Evolutionary conservation across 2,113 vertebrate genomes (phyloP).

Genomic region (Holacanthus passer): DNA sequence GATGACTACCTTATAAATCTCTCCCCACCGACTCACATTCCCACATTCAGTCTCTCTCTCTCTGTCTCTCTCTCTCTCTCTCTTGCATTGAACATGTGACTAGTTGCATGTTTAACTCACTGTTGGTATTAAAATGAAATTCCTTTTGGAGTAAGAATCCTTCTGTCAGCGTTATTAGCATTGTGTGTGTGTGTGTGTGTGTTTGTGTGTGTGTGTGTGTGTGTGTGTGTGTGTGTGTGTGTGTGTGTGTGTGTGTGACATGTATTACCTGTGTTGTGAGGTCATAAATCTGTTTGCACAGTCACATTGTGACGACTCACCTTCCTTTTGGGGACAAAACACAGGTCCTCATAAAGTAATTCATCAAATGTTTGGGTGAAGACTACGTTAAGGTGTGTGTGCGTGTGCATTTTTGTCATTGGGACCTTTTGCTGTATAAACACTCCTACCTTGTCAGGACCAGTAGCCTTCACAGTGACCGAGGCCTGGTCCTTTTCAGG

Average conservation of each 20-base stretch:
- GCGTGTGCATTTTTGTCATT: neutral
- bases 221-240: slow-evolving; percentile 14
- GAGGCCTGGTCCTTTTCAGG: no score
- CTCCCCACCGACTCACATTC: neutral
- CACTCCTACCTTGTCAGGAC: no score
- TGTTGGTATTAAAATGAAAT: slow-evolving; percentile 15
- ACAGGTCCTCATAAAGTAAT: neutral
- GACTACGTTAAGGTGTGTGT: neutral
- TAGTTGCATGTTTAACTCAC: neutral
- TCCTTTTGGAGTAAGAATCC: slow-evolving; percentile 12
- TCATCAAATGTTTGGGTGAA: neutral
- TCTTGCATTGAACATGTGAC: neutral
- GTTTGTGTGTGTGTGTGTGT: neutral
- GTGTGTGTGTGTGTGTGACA: neutral
- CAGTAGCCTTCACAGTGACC: no score
- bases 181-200: slow-evolving; percentile 14
- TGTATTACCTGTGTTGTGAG: no score
- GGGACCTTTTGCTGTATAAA: no score
- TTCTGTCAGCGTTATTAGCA: slow-evolving; percentile 27
- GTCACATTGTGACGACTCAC: no score
- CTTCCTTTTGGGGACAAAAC: no score
- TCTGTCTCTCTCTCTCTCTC: neutral
- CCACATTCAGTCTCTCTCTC: slow-evolving; percentile 3
- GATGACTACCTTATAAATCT: slow-evolving; percentile 41
- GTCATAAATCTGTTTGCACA: no score